Evolutionary conservation across 2,888 invertebrate species (phyloP).

Genomic region (Aplocera efformata): DNA sequence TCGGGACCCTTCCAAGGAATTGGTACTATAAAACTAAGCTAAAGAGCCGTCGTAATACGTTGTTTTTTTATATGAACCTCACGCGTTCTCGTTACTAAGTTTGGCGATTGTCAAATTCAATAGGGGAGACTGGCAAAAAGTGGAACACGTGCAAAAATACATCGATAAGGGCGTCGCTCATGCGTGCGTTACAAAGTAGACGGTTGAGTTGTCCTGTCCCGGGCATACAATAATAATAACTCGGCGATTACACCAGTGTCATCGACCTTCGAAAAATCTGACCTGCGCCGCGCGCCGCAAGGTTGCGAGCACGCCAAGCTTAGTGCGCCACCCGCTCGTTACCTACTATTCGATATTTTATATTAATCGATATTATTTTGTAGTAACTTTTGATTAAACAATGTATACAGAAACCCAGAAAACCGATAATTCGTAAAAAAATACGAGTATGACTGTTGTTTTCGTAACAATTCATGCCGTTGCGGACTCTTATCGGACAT

Average conservation of each 20-base stretch:
- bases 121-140: constrained; percentile 14
- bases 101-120: too few relatives aligned
- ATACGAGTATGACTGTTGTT: constrained; percentile 7
- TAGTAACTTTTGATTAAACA: too few relatives aligned
- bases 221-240: constrained; percentile 70
- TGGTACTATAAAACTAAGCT: too few relatives aligned
- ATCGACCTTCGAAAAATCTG: constrained; percentile 80
- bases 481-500: constrained; percentile 52
- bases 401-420: too few relatives aligned
- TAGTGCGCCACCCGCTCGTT: constrained; percentile 18
- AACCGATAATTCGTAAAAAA: not conserved
- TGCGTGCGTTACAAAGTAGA: constrained; percentile 34
- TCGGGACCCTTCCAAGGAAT: too few relatives aligned
- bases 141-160: constrained; percentile 22
- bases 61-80: too few relatives aligned
- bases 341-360: constrained; percentile 27
- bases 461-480: constrained; percentile 13
- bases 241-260: constrained; percentile 69
- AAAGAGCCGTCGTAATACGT: too few relatives aligned
- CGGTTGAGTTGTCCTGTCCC: constrained; percentile 34
- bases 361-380: not conserved
- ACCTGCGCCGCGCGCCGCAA: constrained; percentile 72
- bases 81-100: too few relatives aligned
- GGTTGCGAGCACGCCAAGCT: constrained; percentile 55
- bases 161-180: constrained; percentile 35